A percentile compares a stretch with the other conserved stretches of the same genome.
Conservation (phyloP, 2,888 invertebrate species). For the Epistrophella euchroma region DNA sequence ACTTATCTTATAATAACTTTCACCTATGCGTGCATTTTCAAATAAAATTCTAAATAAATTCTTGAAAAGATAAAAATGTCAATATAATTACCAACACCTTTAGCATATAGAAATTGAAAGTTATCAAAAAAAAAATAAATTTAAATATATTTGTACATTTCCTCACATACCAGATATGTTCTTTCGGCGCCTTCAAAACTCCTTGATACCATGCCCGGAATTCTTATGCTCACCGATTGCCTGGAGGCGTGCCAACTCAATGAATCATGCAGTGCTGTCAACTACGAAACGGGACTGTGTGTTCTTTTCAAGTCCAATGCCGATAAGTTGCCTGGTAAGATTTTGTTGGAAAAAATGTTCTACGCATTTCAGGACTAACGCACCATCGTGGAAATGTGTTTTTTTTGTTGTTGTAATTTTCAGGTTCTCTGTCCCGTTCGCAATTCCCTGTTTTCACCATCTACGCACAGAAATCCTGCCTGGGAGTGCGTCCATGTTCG, state of each 20-base stretch:
- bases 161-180: slow-evolving; percentile 87
- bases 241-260: slow-evolving; percentile 96
- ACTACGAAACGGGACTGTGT: slow-evolving; percentile 97
- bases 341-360: slow-evolving; percentile 78
- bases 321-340: slow-evolving; percentile 93
- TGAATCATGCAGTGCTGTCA: slow-evolving; percentile 95
- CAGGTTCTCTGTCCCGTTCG: slow-evolving; percentile 95
- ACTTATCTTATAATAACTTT: slow-evolving; percentile 46
- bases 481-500: slow-evolving; percentile 95
- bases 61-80: slow-evolving; percentile 25
- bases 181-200: slow-evolving; percentile 95
- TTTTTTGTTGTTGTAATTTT: too few species aligned
- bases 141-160: background rate
- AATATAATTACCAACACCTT: background rate
- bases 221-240: slow-evolving; percentile 96
- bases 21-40: slow-evolving; percentile 31
- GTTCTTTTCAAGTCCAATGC: slow-evolving; percentile 96
- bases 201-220: slow-evolving; percentile 95
- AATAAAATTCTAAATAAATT: slow-evolving; percentile 17
- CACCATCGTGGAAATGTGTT: slow-evolving; percentile 58
- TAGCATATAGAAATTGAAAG: slow-evolving; percentile 35
- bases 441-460: slow-evolving; percentile 98
- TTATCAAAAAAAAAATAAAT: background rate
- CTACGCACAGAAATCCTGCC: slow-evolving; percentile 97
- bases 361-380: slow-evolving; percentile 61